These are phyloP conservation scores for Diabrotica virgifera DNA, from an alignment of 1,140 invertebrate species.

Conservation along the genomic window DNA sequence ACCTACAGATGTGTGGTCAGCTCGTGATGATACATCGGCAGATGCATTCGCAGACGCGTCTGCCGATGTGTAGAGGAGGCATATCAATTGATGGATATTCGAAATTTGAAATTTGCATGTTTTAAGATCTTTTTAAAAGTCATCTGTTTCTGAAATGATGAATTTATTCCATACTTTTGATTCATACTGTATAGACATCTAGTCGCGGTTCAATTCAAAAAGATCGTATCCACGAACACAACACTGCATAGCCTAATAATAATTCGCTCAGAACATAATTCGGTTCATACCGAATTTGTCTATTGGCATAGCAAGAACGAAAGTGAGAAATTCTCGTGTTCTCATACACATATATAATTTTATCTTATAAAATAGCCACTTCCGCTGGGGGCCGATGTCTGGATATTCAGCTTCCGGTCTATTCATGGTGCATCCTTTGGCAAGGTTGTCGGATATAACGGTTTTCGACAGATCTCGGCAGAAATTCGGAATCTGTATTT, in stretches of 20 bases:
- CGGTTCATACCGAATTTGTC: neutral
- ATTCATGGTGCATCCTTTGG: slow-evolving; percentile 26
- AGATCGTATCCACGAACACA: neutral
- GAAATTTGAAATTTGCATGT: too few relatives aligned
- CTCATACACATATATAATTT: slow-evolving; percentile 23
- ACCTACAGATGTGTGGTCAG: too few relatives aligned
- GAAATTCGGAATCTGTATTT: too few relatives aligned
- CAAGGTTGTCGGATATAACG: neutral
- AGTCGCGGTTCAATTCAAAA: neutral
- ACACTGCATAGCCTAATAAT: neutral
- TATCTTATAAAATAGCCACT: slow-evolving; percentile 22
- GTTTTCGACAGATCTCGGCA: too few relatives aligned
- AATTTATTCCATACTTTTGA: too few relatives aligned
- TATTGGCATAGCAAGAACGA: slow-evolving; percentile 4
- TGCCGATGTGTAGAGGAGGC: too few relatives aligned
- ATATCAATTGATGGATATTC: too few relatives aligned
- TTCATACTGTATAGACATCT: too few relatives aligned
- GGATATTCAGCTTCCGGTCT: slow-evolving; percentile 27
- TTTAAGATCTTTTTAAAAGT: too few relatives aligned
- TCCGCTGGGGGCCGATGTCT: slow-evolving; percentile 27
- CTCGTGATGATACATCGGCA: too few relatives aligned
- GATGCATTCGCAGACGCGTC: too few relatives aligned
- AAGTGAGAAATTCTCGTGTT: neutral
- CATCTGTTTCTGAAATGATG: too few relatives aligned
- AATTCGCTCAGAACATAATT: slow-evolving; percentile 4